Conservation (phyloP, 2,888 invertebrate species). For the Calameuta pallipes region DNA sequence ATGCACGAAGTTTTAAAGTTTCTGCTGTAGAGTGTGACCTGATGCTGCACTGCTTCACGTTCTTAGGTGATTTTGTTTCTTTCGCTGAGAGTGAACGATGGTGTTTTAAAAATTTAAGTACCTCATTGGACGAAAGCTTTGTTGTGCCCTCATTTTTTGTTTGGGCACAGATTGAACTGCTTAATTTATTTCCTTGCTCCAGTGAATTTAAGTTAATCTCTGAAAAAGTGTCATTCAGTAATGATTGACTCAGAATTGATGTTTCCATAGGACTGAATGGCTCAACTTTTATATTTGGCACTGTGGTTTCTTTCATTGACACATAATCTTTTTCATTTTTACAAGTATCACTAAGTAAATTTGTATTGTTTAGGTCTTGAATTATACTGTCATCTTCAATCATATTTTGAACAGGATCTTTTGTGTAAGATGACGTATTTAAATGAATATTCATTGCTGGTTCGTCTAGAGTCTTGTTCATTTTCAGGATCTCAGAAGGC, state of each 20-base stretch:
- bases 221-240: conserved; percentile 51
- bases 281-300: conserved; percentile 13
- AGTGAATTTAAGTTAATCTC: conserved; percentile 19
- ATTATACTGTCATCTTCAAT: conserved; percentile 14
- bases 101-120: neutral
- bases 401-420: neutral
- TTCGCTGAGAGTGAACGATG: conserved; percentile 15
- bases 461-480: conserved; percentile 49
- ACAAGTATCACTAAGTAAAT: conserved; percentile 22
- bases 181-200: neutral
- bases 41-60: conserved; percentile 11
- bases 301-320: neutral
- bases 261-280: conserved; percentile 15
- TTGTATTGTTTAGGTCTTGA: conserved; percentile 24
- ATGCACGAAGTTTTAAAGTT: conserved; percentile 1
- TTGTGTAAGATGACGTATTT: neutral
- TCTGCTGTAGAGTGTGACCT: conserved; percentile 36
- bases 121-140: neutral
- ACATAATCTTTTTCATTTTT: conserved; percentile 2
- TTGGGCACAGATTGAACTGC: neutral
- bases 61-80: conserved; percentile 29
- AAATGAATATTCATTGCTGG: conserved; percentile 21
- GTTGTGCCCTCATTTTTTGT: neutral
- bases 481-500: conserved; percentile 37
- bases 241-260: conserved; percentile 54